Conservation (phyloP, 2,888 invertebrate species). For the Ennomos erosarius region DNA sequence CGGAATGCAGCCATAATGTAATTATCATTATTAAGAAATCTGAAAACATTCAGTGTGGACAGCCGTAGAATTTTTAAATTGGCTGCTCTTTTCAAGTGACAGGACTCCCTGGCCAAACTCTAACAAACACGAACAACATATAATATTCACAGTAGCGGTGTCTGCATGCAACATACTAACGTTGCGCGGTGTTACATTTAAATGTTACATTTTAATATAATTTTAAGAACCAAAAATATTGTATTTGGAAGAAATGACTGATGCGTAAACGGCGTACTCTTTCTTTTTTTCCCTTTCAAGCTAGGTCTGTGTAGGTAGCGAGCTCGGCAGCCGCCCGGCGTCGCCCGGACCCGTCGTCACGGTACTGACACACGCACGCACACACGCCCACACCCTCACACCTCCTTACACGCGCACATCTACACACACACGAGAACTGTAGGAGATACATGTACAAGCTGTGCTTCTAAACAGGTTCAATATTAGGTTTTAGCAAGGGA, state of each 20-base stretch:
- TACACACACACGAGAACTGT: conserved; percentile 1
- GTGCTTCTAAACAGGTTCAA: too few relatives aligned
- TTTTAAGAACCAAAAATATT: conserved; percentile 54
- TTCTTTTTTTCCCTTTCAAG: conserved; percentile 84
- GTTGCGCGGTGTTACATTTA: conserved; percentile 41
- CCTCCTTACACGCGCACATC: conserved; percentile 40
- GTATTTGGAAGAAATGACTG: conserved; percentile 80
- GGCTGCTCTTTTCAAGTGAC: too few relatives aligned
- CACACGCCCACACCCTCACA: conserved; percentile 42
- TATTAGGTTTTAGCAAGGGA: not conserved
- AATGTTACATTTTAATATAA: conserved; percentile 44
- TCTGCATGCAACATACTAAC: conserved; percentile 48
- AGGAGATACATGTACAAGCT: not conserved
- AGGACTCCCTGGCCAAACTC: too few relatives aligned
- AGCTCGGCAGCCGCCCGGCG: conserved; percentile 69
- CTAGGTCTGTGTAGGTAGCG: conserved; percentile 86
- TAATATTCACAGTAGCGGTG: conserved; percentile 31
- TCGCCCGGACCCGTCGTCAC: conserved; percentile 71
- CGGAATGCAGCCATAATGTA: too few relatives aligned
- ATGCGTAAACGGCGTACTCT: conserved; percentile 82
- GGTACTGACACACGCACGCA: conserved; percentile 72
- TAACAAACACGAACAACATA: not conserved
- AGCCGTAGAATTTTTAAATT: too few relatives aligned
- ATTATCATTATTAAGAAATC: too few relatives aligned
- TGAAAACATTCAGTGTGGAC: too few relatives aligned